phyloP scores from a whole-genome alignment of 2,888 invertebrate species.

The Holacanthella duospinosa region DNA sequence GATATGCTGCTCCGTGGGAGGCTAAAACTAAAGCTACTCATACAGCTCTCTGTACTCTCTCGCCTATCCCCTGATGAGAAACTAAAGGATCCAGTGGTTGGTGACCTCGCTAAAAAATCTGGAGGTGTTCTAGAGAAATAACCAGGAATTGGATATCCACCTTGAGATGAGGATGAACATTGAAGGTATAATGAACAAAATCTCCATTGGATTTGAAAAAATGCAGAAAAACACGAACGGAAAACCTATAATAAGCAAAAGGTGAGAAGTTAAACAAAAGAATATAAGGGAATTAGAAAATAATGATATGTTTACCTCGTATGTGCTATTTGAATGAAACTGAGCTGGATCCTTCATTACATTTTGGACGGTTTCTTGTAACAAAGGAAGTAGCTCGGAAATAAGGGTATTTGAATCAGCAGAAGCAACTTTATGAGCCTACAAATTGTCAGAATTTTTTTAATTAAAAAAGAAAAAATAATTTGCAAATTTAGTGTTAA shows the following conservation, averaged over 20 bases:
- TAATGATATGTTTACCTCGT: conserved; percentile 24
- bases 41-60: conserved; percentile 37
- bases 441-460: too few species aligned
- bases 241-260: conserved; percentile 25
- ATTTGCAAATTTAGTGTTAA: conserved; percentile 2
- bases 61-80: conserved; percentile 34
- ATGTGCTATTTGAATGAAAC: conserved; percentile 32
- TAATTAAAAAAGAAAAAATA: neutral
- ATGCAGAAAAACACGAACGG: conserved; percentile 38
- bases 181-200: conserved; percentile 35
- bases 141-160: conserved; percentile 16
- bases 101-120: conserved; percentile 32
- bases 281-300: neutral
- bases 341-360: conserved; percentile 36
- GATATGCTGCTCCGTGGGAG: conserved; percentile 32
- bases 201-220: conserved; percentile 38
- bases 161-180: conserved; percentile 29
- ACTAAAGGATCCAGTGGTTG: conserved; percentile 32
- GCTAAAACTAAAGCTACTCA: conserved; percentile 35
- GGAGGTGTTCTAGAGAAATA: conserved; percentile 29
- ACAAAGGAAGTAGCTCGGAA: conserved; percentile 35
- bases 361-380: conserved; percentile 36
- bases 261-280: neutral
- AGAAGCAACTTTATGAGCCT: conserved; percentile 33
- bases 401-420: conserved; percentile 36